phyloP scores from a whole-genome alignment of 2,113 vertebrate species.

The Rattus rattus region DNA sequence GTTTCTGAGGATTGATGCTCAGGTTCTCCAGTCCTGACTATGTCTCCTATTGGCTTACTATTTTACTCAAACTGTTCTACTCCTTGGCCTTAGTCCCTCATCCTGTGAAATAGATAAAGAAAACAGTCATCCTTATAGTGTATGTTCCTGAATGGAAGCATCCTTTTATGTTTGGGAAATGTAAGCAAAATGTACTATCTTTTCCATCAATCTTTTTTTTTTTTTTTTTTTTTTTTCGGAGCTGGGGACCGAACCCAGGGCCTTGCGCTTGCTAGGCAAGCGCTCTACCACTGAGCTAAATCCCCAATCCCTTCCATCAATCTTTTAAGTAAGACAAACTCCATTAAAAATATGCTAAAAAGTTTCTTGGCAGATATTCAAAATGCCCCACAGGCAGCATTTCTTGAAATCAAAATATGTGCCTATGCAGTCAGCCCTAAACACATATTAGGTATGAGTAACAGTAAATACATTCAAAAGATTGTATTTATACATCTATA shows the following conservation, averaged over 20 bases:
- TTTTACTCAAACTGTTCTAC: not conserved
- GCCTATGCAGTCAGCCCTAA: not conserved
- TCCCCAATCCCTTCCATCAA: too few species aligned
- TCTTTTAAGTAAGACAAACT: not conserved
- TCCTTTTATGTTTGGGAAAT: not conserved
- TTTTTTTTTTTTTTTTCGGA: too few species aligned
- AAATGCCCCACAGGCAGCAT: too few species aligned
- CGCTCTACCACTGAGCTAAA: too few species aligned
- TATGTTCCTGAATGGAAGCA: not conserved
- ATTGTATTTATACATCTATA: not conserved
- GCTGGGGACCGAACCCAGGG: too few species aligned
- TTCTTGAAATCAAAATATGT: not conserved
- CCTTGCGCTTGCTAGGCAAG: too few species aligned
- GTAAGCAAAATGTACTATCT: not conserved
- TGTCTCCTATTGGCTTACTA: not conserved
- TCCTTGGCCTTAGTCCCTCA: not conserved
- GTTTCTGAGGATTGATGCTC: not conserved
- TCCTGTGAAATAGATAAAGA: not conserved
- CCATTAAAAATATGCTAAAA: not conserved
- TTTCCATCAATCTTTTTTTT: not conserved
- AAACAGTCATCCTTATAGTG: not conserved
- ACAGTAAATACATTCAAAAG: not conserved
- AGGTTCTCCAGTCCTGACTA: not conserved
- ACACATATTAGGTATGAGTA: not conserved
- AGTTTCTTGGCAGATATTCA: not conserved